These are phyloP conservation scores for Okapia johnstoni DNA, from an alignment of 2,113 vertebrate species.

Conservation along the genomic window DNA sequence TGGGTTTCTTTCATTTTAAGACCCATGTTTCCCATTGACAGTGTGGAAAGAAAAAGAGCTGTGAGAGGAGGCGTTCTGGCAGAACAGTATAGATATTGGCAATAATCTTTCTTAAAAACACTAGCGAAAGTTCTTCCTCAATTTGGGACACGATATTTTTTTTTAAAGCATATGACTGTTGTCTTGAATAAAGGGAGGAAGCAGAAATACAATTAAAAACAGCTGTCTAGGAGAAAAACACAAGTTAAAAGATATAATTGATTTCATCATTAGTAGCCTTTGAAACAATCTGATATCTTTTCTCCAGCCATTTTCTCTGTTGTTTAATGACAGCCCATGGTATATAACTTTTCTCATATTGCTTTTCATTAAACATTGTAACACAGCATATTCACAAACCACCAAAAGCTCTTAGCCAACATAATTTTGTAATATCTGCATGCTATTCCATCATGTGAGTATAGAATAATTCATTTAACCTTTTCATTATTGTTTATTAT, in stretches of 20 bases:
- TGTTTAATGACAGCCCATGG: background rate
- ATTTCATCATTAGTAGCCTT: background rate
- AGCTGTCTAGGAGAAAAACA: background rate
- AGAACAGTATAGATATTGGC: background rate
- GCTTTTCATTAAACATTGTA: background rate
- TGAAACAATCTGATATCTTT: background rate
- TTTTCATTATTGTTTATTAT: background rate
- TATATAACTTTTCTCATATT: background rate
- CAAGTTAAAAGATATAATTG: background rate
- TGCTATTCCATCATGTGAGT: background rate
- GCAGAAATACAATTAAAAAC: background rate
- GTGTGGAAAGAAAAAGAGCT: background rate
- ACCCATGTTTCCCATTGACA: background rate
- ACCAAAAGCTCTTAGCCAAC: background rate
- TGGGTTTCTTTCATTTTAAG: background rate
- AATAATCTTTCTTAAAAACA: background rate
- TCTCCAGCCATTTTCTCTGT: background rate
- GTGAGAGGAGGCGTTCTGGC: background rate
- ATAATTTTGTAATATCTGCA: background rate
- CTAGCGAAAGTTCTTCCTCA: background rate
- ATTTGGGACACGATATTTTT: background rate
- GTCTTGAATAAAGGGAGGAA: background rate
- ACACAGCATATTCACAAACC: background rate
- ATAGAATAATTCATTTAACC: background rate
- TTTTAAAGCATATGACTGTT: background rate